Evolutionary conservation across 2,113 vertebrate genomes (phyloP).

Genomic region (Camarhynchus parvulus): DNA sequence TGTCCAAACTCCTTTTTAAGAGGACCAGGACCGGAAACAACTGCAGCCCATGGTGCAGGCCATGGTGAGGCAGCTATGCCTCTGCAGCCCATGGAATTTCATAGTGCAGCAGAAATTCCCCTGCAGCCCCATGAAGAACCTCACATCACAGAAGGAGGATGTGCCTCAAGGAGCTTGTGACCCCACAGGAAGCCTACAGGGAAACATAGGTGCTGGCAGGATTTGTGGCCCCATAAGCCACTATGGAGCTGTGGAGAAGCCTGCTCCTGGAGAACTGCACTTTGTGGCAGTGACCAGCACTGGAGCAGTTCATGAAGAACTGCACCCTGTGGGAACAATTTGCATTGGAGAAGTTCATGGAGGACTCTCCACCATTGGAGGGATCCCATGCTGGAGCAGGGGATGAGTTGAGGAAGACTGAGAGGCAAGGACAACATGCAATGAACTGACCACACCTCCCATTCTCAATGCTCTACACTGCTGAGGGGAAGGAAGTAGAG

Average conservation of each 20-base stretch:
- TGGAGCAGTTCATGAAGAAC: neutral
- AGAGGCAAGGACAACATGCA: rapidly evolving
- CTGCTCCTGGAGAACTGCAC: neutral
- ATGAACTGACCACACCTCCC: neutral
- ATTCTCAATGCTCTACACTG: too few relatives aligned
- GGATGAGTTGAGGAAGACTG: neutral
- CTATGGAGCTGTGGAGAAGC: neutral
- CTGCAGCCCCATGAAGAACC: rapidly evolving
- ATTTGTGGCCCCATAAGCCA: too few relatives aligned
- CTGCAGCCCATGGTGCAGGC: neutral
- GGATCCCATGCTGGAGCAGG: neutral
- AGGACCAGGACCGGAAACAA: neutral
- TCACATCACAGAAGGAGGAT: rapidly evolving
- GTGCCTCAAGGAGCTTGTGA: neutral
- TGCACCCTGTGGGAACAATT: neutral
- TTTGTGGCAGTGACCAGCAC: rapidly evolving
- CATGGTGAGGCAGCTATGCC: neutral
- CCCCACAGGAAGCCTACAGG: neutral
- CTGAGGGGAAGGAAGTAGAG: neutral
- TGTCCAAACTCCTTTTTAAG: neutral
- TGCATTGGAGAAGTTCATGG: rapidly evolving
- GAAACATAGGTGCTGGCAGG: neutral
- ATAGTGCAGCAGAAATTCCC: neutral
- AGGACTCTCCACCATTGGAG: neutral
- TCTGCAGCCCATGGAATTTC: neutral